A percentile compares a stretch with the other conserved stretches of the same genome.
phyloP scores from a whole-genome alignment of 2,113 vertebrate genomes.

The Zosterops pallidus region DNA sequence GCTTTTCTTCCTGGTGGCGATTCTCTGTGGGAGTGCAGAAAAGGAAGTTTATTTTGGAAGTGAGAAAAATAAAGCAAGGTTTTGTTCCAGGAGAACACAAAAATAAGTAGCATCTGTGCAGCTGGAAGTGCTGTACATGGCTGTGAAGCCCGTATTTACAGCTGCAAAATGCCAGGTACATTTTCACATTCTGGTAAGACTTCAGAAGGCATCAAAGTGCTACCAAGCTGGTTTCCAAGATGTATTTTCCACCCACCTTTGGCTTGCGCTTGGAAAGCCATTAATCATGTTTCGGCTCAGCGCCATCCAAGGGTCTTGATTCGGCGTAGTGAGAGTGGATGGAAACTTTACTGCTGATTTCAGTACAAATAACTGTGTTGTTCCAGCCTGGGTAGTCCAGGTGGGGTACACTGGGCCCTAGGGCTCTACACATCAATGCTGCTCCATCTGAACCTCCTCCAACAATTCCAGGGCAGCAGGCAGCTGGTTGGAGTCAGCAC shows the following conservation, averaged over 20 bases:
- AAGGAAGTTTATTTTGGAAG: conserved; percentile 70
- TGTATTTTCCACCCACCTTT: conserved; percentile 30
- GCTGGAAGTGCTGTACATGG: neutral
- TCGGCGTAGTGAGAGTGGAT: neutral
- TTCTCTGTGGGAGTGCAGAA: conserved; percentile 34
- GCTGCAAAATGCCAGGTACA: conserved; percentile 32
- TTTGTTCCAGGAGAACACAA: conserved; percentile 47
- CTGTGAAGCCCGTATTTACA: neutral
- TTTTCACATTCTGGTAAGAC: neutral
- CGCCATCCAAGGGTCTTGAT: neutral
- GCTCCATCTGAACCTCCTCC: neutral
- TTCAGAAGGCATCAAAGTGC: conserved; percentile 3
- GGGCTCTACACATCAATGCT: neutral
- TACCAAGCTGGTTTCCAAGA: neutral
- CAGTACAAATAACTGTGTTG: neutral
- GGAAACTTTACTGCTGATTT: neutral
- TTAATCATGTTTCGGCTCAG: neutral
- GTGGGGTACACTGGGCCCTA: neutral
- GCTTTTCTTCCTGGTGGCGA: conserved; percentile 42
- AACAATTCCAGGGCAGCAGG: neutral
- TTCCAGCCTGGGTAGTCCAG: neutral
- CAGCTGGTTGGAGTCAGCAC: neutral
- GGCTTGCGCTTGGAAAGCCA: neutral
- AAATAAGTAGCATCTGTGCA: conserved; percentile 45
- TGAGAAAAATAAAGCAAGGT: conserved; percentile 54